Evolutionary conservation across 2,888 invertebrate species (phyloP).

Genomic region (Automeris io): DNA sequence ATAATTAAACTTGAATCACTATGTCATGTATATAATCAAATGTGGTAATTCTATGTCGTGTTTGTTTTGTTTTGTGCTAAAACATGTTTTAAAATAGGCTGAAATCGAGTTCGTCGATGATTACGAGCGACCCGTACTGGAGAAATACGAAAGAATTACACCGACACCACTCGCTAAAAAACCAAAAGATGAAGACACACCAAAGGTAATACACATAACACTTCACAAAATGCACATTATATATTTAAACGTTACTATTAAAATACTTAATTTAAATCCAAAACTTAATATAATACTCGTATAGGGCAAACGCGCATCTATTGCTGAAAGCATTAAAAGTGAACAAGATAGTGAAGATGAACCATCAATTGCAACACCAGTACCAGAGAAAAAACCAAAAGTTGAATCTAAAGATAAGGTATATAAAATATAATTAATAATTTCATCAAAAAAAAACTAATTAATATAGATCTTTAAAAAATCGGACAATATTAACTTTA

Average conservation of each 20-base stretch:
- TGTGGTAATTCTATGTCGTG: constrained; percentile 30
- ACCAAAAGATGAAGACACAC: constrained; percentile 63
- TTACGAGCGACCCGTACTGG: constrained; percentile 86
- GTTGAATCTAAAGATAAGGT: constrained; percentile 47
- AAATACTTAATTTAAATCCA: constrained; percentile 1
- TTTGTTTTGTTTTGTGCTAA: constrained; percentile 57
- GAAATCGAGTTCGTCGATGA: constrained; percentile 79
- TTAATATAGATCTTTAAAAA: constrained; percentile 3
- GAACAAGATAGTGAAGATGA: constrained; percentile 66
- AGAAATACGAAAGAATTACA: constrained; percentile 81
- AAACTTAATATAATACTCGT: constrained; percentile 12
- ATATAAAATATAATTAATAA: constrained; percentile 12
- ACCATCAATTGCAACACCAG: constrained; percentile 47
- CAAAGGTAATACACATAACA: constrained; percentile 59
- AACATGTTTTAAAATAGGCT: constrained; percentile 61
- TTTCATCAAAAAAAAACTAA: constrained; percentile 5
- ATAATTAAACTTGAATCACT: constrained; percentile 1
- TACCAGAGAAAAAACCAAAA: constrained; percentile 56
- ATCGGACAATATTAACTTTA: neutral
- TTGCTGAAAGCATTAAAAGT: constrained; percentile 62
- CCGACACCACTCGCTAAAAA: constrained; percentile 73
- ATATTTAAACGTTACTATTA: constrained; percentile 1
- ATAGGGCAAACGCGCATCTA: constrained; percentile 63
- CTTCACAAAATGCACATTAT: constrained; percentile 22
- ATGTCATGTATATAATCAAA: constrained; percentile 7